Conservation (phyloP, 37 sponge, comb jelly and placozoan genomes). For the Ianthella basta region DNA sequence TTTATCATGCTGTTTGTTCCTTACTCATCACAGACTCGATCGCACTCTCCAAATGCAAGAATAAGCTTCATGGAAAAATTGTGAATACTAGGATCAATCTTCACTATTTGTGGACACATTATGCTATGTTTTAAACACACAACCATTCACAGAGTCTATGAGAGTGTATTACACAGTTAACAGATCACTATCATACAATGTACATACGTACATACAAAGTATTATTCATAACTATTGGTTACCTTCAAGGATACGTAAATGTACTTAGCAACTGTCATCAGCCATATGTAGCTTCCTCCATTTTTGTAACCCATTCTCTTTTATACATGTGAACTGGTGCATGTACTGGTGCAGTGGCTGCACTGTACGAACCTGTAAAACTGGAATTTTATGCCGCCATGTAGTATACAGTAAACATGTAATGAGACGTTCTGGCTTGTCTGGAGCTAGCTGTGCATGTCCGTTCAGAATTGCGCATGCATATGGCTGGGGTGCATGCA, state of each 20-base stretch:
- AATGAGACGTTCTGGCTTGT: too few relatives aligned
- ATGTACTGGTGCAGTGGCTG: too few relatives aligned
- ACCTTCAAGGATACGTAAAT: not conserved
- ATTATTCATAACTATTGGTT: not conserved
- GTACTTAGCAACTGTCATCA: too few relatives aligned
- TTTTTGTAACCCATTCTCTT: too few relatives aligned
- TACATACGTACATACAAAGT: not conserved
- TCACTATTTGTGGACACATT: not conserved
- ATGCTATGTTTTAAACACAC: not conserved
- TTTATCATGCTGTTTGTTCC: not conserved
- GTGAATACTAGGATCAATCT: constrained; percentile 12
- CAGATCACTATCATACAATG: not conserved
- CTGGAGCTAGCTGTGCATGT: too few relatives aligned
- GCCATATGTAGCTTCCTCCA: too few relatives aligned
- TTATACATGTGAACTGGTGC: too few relatives aligned
- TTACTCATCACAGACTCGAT: constrained; percentile 55
- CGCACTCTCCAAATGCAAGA: constrained; percentile 70
- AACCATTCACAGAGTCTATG: not conserved
- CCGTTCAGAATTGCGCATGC: too few relatives aligned
- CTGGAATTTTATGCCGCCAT: too few relatives aligned
- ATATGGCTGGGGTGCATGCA: too few relatives aligned
- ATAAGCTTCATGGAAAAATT: constrained; percentile 86
- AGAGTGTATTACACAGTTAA: not conserved
- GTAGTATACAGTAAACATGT: too few relatives aligned
- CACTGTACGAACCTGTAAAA: too few relatives aligned